Evolutionary conservation across 53 echinoderm and acorn worm genomes (phyloP).

Genomic region (Crossaster papposus): DNA sequence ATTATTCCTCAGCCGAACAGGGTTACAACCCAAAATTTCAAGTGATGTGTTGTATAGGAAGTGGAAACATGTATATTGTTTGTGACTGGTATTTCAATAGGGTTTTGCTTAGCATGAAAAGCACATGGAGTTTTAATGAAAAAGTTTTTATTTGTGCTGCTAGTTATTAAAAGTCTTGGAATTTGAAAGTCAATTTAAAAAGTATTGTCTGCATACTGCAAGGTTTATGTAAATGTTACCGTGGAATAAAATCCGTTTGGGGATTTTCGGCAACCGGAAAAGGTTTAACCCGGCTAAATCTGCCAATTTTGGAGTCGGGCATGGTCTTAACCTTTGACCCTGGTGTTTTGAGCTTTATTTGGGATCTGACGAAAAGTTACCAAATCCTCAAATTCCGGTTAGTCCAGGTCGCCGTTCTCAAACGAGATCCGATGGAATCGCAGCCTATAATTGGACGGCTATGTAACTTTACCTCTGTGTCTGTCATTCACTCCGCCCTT

Average conservation of each 20-base stretch:
- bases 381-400: background rate
- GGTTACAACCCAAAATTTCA: too few relatives aligned
- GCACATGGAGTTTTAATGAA: too few relatives aligned
- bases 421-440: constrained; percentile 6
- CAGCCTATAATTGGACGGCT: constrained; percentile 5
- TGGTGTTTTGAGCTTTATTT: background rate
- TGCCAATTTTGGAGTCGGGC: background rate
- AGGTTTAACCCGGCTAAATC: background rate
- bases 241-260: background rate
- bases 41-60: too few relatives aligned
- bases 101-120: too few relatives aligned
- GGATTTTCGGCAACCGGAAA: background rate
- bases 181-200: background rate
- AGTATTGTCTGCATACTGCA: too few relatives aligned
- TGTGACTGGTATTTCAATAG: too few relatives aligned
- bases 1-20: too few relatives aligned
- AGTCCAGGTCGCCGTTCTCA: background rate
- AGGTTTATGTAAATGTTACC: too few relatives aligned
- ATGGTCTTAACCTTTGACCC: background rate
- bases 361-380: background rate
- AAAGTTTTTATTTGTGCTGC: too few relatives aligned
- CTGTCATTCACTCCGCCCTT: constrained; percentile 1
- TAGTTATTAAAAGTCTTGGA: too few relatives aligned
- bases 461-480: background rate
- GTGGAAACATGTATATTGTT: too few relatives aligned